Evolutionary conservation across 2,888 invertebrate species (phyloP).

Genomic region (Drosophila paucipuncta): DNA sequence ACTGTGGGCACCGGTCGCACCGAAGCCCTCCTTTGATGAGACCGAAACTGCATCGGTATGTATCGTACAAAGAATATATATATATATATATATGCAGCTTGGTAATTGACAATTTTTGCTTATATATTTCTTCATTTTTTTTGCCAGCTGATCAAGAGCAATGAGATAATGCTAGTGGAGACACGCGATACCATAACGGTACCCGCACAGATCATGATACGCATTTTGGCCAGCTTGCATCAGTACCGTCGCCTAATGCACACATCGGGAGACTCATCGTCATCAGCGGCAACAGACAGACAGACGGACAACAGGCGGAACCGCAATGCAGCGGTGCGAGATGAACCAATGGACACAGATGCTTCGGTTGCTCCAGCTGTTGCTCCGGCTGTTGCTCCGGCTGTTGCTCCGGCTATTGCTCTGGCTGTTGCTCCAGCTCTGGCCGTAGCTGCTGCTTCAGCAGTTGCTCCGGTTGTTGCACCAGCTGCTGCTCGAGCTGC

Average conservation of each 20-base stretch:
- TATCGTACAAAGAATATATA: background rate
- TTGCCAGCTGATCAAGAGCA: constrained; percentile 89
- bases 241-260: constrained; percentile 62
- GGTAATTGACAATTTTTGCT: background rate
- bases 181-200: constrained; percentile 95
- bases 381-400: constrained; percentile 5
- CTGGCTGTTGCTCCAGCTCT: background rate
- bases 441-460: background rate
- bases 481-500: background rate
- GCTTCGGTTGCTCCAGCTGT: constrained; percentile 6
- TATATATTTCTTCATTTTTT: background rate
- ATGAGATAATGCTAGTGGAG: constrained; percentile 93
- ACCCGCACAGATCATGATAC: constrained; percentile 94
- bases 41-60: constrained; percentile 87
- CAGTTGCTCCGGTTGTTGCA: background rate
- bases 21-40: constrained; percentile 88
- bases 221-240: constrained; percentile 90
- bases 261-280: constrained; percentile 33
- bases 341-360: constrained; percentile 18
- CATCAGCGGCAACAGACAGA: background rate
- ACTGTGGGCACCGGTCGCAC: constrained; percentile 91
- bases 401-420: constrained; percentile 4
- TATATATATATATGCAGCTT: background rate
- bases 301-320: background rate
- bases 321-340: background rate